These are phyloP conservation scores for Brachionus asplanchnoidis DNA, from an alignment of 1,140 invertebrate species.

Conservation along the genomic window DNA sequence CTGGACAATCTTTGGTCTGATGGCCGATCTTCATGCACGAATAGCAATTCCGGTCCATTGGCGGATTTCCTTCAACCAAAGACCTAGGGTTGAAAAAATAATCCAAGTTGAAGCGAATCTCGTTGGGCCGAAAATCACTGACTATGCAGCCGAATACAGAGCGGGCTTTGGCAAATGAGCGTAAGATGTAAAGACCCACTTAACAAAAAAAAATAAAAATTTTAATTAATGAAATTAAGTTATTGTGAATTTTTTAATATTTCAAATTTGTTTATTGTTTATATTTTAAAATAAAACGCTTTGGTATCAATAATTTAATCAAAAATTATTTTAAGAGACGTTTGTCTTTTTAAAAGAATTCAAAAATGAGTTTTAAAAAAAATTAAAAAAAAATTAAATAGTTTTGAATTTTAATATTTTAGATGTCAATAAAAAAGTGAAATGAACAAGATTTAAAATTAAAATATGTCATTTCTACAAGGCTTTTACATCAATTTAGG, in stretches of 20 bases:
- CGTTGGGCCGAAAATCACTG: constrained; percentile 2
- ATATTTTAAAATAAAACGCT: too few species aligned
- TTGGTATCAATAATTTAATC: too few species aligned
- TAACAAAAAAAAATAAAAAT: background rate
- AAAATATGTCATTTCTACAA: too few species aligned
- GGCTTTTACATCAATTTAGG: too few species aligned
- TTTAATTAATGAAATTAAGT: background rate
- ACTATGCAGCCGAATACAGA: constrained; percentile 10
- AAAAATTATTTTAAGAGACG: too few species aligned
- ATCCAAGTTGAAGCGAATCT: constrained; percentile 44
- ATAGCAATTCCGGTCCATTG: constrained; percentile 62
- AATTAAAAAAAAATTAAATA: too few species aligned
- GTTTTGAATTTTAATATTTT: too few species aligned
- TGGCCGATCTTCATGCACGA: constrained; percentile 64
- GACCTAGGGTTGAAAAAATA: constrained; percentile 58
- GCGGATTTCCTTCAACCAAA: constrained; percentile 58
- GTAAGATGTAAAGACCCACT: constrained; percentile 39
- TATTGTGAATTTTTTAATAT: background rate
- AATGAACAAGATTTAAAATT: too few species aligned
- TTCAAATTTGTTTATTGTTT: too few species aligned
- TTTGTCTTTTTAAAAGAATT: too few species aligned
- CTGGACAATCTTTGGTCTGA: constrained; percentile 61
- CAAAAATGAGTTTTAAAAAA: too few species aligned
- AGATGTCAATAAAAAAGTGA: too few species aligned
- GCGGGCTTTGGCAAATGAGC: constrained; percentile 35